Evolutionary conservation across 2,113 vertebrate species (phyloP).

Genomic region (Gadus macrocephalus): DNA sequence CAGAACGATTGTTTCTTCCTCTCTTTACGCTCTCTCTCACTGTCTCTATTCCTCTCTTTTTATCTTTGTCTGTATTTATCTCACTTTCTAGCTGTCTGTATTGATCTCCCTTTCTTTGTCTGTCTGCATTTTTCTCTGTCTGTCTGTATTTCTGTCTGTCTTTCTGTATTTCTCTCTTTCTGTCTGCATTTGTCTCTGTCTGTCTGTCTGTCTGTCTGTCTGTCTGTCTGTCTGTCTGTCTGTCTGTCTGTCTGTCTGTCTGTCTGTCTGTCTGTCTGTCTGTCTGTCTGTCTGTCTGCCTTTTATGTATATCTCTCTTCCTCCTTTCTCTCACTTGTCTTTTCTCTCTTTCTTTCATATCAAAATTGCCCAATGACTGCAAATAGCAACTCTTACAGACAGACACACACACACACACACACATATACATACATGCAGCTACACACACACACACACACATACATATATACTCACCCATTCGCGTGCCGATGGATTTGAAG

Average conservation of each 20-base stretch:
- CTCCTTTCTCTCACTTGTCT: not conserved
- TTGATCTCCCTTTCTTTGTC: no score
- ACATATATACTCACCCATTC: not conserved
- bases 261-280: not conserved
- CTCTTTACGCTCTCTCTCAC: not conserved
- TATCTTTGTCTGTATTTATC: no score
- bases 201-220: not conserved
- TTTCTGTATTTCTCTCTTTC: not conserved
- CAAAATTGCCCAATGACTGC: no score
- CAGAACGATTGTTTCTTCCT: not conserved
- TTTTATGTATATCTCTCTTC: not conserved
- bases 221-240: not conserved
- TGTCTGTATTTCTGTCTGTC: no score
- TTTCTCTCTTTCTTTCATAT: no score
- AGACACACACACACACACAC: no score
- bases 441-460: not conserved
- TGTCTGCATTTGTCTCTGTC: not conserved
- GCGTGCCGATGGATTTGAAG: constrained; percentile 14
- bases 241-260: not conserved
- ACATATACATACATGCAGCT: no score
- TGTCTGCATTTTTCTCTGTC: not conserved
- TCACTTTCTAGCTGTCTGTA: no score
- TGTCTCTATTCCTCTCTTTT: not conserved
- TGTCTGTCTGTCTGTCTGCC: not conserved
- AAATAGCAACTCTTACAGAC: not conserved